Evolutionary conservation across 2,797 vertebrate genomes (phyloP).

Genomic region (Mareca penelope): DNA sequence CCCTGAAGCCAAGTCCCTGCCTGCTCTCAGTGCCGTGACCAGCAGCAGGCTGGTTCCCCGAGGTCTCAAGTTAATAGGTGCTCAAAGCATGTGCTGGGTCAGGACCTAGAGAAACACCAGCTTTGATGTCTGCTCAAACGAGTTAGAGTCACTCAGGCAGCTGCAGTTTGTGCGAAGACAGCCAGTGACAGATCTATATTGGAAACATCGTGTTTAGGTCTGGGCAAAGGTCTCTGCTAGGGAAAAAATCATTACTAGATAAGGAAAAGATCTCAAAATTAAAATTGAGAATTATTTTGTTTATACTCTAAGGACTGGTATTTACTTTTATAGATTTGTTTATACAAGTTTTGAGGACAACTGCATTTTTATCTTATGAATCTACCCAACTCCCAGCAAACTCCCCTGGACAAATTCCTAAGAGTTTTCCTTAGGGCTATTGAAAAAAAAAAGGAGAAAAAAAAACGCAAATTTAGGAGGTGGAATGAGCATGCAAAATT

Average conservation of each 20-base stretch:
- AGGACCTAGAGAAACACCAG: background rate
- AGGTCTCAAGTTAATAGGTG: background rate
- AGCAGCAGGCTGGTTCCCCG: background rate
- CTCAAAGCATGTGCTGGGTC: background rate
- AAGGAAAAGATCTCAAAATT: slow-evolving; percentile 40
- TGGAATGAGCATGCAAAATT: slow-evolving; percentile 26
- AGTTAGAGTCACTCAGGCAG: background rate
- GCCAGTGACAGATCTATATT: background rate
- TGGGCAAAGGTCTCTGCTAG: background rate
- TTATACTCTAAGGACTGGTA: slow-evolving; percentile 26
- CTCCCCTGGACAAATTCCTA: slow-evolving; percentile 29
- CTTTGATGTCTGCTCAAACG: background rate
- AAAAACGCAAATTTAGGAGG: background rate
- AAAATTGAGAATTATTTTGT: slow-evolving; percentile 56
- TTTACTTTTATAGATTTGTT: slow-evolving; percentile 69
- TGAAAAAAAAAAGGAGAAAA: background rate
- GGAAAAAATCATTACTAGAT: slow-evolving; percentile 22
- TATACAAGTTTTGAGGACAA: slow-evolving; percentile 47
- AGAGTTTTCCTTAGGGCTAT: slow-evolving; percentile 18
- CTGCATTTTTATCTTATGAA: slow-evolving; percentile 61
- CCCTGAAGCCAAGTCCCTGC: background rate
- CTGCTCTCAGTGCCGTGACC: background rate
- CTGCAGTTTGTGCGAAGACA: background rate
- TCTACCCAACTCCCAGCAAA: background rate
- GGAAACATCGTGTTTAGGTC: background rate